Base-by-base conservation (phyloP, 2,113 vertebrate species). In the Micronycteris hirsuta region DNA sequence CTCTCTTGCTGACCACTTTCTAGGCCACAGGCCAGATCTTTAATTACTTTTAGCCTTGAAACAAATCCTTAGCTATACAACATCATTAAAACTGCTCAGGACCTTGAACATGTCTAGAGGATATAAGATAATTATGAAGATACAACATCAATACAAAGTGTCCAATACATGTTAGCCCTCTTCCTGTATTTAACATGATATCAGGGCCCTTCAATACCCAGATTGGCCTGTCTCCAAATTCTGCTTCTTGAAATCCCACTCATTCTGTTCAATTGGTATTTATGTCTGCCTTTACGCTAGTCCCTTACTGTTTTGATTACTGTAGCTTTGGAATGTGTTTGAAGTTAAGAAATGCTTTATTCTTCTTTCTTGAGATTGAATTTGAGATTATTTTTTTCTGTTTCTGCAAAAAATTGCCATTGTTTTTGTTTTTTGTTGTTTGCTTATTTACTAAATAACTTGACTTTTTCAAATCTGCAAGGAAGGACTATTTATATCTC, bases 81-180 rank as follows among this genome's bases (percentile, higher is more conserved):
- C 58, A 78, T 82, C 78, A 63, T 56, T 93, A 94, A 93, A 97
- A 95, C 49, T 65, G 14, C 47, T 17, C 52, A 93, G 49, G 36
- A 65, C 26, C 82, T 92, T 88, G 71, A 77, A 82, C 17, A 78
- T 43, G 19, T 85, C 43, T 68, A 56, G 20, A 96, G 33, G 22
- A 38, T 58, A 36, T 41, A 86, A 83, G 24, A 77, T 47, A 26
- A 58, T 54, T 86, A 36, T 67, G 47, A 76, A 82, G 33, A 67
- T 81, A 49, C 4, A 54, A n/a, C 2, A 41, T 61, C 52, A 54
- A 61, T 71, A 16, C 56, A 47, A 91, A 81, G 49, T 63, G 67
- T 58, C 36, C 22, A n/a, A 38, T 38, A 71, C 22, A 63, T 87
- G 74, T 88, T 49, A 76, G 28, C 74, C 9, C 28, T 26, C 10